Base-by-base conservation (phyloP, 2,888 invertebrate species). In the Netelia virgata region DNA sequence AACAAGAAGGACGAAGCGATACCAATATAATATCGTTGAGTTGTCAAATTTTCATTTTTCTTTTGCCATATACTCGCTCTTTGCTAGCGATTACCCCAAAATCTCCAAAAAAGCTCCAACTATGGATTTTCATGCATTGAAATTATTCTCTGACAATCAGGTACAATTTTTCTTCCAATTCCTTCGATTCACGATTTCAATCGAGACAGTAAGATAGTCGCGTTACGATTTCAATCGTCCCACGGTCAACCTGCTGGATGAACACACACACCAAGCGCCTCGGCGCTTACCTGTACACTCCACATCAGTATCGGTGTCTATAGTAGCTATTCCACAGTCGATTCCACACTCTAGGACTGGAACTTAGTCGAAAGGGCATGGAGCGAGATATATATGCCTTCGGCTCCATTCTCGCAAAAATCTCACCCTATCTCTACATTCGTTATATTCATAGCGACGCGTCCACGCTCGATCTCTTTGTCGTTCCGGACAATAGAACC, bases 401-500 rank as follows among this genome's bases (percentile, higher is more conserved):
- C 66, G 47, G 18, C 74, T 73, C 14, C 41, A 36, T 41, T 66
- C 20, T 28, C 20, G 18, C 43, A 43, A 66, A 14, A 66, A 73
- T 28, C 14, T n/a, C 66, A 28, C 1, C 57, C 18, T 10, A 57
- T 47, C 5, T 70, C 57, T 66, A 61, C 64, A 59, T 57, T 68
- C 59, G 3, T 41, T 41, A 41, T 59, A 47, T 18, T 14, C 14
- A 69, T 64, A 64, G 70, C 43, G 41, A 63, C 55, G 63, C 55
- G 63, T 23, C 23, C 63, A 36, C 28, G 1, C 20, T 61, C 66
- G 36, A 68, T 63, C 55, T 75, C 69, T 69, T 61, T 77, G 61
- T 72, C 72, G 72, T 64, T 28, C n/a, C 9, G 64, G 79, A 79
- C 79, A 85, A 79, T 63, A 72, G 70, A 57, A 79, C 79, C 72